These are phyloP conservation scores for Myotis davidii DNA, from an alignment of 2,113 vertebrate genomes.

Conservation along the genomic window DNA sequence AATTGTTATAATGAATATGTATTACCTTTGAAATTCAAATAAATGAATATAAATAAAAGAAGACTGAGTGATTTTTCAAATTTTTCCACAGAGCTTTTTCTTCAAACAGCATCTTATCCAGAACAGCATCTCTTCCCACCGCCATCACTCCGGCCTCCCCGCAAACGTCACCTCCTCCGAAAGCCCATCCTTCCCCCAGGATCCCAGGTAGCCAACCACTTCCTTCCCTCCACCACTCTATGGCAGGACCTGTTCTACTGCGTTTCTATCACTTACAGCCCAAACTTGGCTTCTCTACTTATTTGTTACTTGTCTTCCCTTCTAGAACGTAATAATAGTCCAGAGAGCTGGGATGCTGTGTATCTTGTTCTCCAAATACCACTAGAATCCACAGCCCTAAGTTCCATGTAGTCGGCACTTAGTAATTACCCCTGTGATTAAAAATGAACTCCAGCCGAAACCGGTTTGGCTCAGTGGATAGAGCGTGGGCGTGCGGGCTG, in stretches of 20 bases:
- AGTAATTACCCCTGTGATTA: neutral
- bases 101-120: constrained; percentile 58
- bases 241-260: too few species aligned
- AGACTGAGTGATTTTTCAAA: constrained; percentile 45
- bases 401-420: neutral
- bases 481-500: too few species aligned
- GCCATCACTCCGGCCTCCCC: neutral
- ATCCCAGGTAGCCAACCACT: neutral
- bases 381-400: neutral
- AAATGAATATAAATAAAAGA: constrained; percentile 71
- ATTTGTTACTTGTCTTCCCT: neutral
- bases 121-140: neutral
- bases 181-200: neutral
- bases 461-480: too few species aligned
- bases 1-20: constrained; percentile 58
- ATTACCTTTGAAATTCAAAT: constrained; percentile 68
- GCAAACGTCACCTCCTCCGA: neutral
- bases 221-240: neutral
- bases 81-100: constrained; percentile 49
- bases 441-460: constrained; percentile 30
- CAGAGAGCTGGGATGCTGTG: neutral
- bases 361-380: neutral
- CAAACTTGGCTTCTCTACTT: neutral
- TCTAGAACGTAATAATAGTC: neutral
- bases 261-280: neutral